Base-by-base conservation (phyloP, 2,888 invertebrate species). In the Limenitis arthemis region DNA sequence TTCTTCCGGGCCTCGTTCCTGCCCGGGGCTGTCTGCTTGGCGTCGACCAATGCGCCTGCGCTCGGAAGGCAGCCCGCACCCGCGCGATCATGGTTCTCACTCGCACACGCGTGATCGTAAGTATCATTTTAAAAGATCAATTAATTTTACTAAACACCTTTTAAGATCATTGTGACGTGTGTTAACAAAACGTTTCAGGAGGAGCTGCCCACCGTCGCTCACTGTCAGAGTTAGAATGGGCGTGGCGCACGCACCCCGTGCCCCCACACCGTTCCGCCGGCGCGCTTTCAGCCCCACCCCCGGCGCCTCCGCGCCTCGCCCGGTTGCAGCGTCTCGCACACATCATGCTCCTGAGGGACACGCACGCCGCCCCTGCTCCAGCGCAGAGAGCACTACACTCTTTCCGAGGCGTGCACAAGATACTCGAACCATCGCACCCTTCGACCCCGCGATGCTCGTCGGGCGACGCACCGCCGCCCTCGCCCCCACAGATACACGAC, bases 291-390 rank as follows among this genome's bases (percentile, higher is more conserved):
- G 56, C 54, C 34, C 47, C 51, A 20, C 51, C 71, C 8, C 79
- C 60, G 68, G 64, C 70, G 58, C 73, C 70, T 49, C 73, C 77
- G 28, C 71, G 77, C 42, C 79, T 80, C 51, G 79, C 78, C 52
- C 86, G 88, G 57, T 88, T 91, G 50, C 89, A 90, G 52, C 90
- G 91, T 63, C 91, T 95, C 7, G 95, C 94, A 47, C 94, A 94
- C 79, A 92, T 93, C 56, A 96, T 96, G 92, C 92, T 95, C 73
- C 89, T 93, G 61, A 91, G 93, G 63, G 95, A 95, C 84, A 90
- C 93, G 49, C 93, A 94, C 77, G 94, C 95, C 73, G 91, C 91
- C 68, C 93, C 78, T 51, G 69, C 68, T 51, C 72, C 77, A 47
- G 89, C 88, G 58, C 88, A 89, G 43, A 93, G 93, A 89, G 92